Evolutionary conservation across 2,888 invertebrate genomes (phyloP).

Genomic region (Perizoma affinitatum): DNA sequence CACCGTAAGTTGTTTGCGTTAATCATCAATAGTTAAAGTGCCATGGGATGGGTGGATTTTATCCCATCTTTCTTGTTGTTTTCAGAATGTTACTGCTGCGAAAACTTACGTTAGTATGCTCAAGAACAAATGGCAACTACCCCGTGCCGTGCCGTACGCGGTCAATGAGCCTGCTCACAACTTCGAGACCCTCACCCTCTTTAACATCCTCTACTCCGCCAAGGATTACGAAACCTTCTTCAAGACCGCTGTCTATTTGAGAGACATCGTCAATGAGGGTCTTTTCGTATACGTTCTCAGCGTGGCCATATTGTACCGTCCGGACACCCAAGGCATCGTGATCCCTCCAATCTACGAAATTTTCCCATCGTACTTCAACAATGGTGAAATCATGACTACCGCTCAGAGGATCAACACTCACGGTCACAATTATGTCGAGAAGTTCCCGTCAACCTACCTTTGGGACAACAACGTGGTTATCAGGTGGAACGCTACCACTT

Average conservation of each 20-base stretch:
- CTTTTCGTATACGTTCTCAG: conserved; percentile 87
- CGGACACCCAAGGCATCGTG: conserved; percentile 86
- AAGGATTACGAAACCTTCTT: conserved; percentile 89
- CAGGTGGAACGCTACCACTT: conserved; percentile 85
- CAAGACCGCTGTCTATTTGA: conserved; percentile 87
- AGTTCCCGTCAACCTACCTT: conserved; percentile 60
- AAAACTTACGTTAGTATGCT: conserved; percentile 82
- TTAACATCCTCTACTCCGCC: conserved; percentile 87
- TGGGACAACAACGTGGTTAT: conserved; percentile 82
- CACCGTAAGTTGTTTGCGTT: conserved; percentile 56
- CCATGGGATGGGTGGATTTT: too few species aligned
- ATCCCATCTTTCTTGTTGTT: conserved; percentile 24
- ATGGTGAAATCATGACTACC: conserved; percentile 86
- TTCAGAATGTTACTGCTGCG: conserved; percentile 81
- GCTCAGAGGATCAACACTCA: conserved; percentile 85
- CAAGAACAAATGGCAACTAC: conserved; percentile 79
- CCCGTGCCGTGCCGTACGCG: conserved; percentile 85
- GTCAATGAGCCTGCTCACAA: conserved; percentile 81
- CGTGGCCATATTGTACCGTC: conserved; percentile 85
- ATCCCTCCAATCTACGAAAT: conserved; percentile 89
- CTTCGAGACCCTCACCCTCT: conserved; percentile 86
- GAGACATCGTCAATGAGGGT: conserved; percentile 87
- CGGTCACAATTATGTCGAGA: conserved; percentile 56
- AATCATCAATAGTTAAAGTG: too few species aligned
- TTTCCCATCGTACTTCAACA: conserved; percentile 88